Conservation (phyloP, 2,797 vertebrate species). For the Channallabes apus region DNA sequence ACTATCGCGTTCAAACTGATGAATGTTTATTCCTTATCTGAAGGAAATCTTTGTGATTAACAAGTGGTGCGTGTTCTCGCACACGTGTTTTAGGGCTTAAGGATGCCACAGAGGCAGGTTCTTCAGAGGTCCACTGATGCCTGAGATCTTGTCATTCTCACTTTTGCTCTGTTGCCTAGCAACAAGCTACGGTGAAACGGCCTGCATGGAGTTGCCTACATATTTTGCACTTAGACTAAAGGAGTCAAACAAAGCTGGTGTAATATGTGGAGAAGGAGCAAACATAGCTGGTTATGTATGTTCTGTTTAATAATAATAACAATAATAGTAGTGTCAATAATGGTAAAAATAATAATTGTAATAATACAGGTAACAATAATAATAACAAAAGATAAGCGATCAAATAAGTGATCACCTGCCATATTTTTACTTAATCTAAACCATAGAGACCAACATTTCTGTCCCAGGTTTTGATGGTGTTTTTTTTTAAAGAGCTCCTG, state of each 20-base stretch:
- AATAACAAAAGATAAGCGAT: not conserved
- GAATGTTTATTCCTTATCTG: not conserved
- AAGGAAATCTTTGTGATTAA: not conserved
- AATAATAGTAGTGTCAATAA: not conserved
- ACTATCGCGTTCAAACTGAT: not conserved
- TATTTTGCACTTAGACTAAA: constrained; percentile 17
- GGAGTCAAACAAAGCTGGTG: not conserved
- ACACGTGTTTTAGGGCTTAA: constrained; percentile 1
- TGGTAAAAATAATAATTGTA: not conserved
- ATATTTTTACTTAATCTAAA: too few species aligned
- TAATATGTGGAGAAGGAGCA: not conserved
- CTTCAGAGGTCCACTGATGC: constrained; percentile 37
- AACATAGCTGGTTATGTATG: not conserved
- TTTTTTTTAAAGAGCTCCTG: constrained; percentile 6
- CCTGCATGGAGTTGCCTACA: constrained; percentile 25
- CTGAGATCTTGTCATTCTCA: constrained; percentile 46
- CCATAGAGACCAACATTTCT: not conserved
- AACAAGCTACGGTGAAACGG: constrained; percentile 43
- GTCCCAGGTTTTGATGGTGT: constrained; percentile 15
- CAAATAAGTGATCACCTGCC: not conserved
- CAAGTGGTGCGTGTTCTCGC: not conserved
- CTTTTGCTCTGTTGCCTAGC: constrained; percentile 54
- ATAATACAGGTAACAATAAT: not conserved
- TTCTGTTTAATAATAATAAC: not conserved
- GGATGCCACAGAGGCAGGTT: constrained; percentile 29